Evolutionary conservation across 1,140 invertebrate genomes (phyloP), one percentile per base, ranked within the genome.

Genomic region (Aphelenchoides fujianensis): DNA sequence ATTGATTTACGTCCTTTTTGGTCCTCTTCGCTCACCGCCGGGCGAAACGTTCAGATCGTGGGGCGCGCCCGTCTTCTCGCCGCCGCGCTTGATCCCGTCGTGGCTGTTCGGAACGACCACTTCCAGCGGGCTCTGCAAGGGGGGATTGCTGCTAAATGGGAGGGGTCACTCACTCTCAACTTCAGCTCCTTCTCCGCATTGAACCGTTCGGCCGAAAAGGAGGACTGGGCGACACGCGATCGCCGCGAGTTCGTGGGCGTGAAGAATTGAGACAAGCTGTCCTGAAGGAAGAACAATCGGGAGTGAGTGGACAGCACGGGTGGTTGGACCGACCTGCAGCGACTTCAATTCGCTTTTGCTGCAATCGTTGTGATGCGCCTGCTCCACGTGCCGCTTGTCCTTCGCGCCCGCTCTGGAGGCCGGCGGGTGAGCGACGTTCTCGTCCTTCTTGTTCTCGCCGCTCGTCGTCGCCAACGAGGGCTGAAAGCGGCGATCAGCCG

Each of bases 211-310:
- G 31, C 19, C 36, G 16, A 28, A n/a, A 28, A 28, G n/a, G 63
- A 31, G 23, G 27, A 36, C 31, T 31, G 48, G 1, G 55, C 53
- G 3, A 74, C 37, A 28, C 79, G 61, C 0, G 79, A 79, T 79
- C 87, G 87, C 23, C 84, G 53, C 66, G 76, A 79, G 63, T 82
- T 79, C 28, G 74, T 77, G 30, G 84, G 80, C 23, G 83, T 86
- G 62, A 86, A 86, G 76, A 85, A 86, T 53, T 76, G 70, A 12
- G 78, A 76, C 2, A 86, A 75, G 12, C 84, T 85, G 68, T 84
- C 82, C 54, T 75, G 73, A 2, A 74, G 12, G 12, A 48, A 48
- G 23, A n/a, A 48, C 23, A 48, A 48, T 48, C 41, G 23, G 23
- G n/a, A n/a, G n/a, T n/a, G n/a, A n/a, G n/a, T n/a, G n/a, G n/a